Conservation (phyloP, 2,888 invertebrate species). For the Eristalis pertinax region DNA sequence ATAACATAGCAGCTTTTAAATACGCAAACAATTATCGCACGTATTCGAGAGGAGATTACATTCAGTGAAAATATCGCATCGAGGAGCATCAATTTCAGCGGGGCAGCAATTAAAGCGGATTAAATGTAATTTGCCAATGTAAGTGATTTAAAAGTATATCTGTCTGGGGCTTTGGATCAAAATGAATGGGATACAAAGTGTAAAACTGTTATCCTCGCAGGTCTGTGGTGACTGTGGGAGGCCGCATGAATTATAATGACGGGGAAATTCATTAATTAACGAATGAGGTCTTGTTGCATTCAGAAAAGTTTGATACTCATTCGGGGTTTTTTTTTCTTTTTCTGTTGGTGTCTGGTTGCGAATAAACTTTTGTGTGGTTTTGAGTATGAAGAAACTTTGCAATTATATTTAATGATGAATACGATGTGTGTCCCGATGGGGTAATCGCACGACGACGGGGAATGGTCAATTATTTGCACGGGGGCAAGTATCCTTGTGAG, state of each 20-base stretch:
- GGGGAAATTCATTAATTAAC: not conserved
- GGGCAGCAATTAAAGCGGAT: conserved; percentile 28
- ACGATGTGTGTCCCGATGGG: not conserved
- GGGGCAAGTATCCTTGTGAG: too few species aligned
- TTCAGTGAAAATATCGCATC: not conserved
- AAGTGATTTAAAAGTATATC: conserved; percentile 21
- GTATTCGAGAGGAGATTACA: not conserved
- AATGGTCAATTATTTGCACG: too few species aligned
- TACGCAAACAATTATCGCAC: not conserved
- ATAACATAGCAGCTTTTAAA: not conserved
- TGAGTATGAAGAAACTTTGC: not conserved
- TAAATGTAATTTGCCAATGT: conserved; percentile 40
- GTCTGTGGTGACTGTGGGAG: not conserved
- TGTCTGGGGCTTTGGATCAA: not conserved
- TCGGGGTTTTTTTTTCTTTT: not conserved
- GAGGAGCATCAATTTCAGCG: not conserved
- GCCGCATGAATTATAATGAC: not conserved
- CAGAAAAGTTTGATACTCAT: not conserved
- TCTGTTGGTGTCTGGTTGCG: not conserved
- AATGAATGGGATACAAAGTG: not conserved
- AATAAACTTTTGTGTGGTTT: not conserved
- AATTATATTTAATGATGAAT: not conserved
- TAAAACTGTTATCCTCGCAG: not conserved
- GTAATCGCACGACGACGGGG: not conserved
- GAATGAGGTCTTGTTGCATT: not conserved